These are phyloP conservation scores for Rhopalosiphum padi DNA, from an alignment of 1,140 invertebrate species.

Conservation along the genomic window DNA sequence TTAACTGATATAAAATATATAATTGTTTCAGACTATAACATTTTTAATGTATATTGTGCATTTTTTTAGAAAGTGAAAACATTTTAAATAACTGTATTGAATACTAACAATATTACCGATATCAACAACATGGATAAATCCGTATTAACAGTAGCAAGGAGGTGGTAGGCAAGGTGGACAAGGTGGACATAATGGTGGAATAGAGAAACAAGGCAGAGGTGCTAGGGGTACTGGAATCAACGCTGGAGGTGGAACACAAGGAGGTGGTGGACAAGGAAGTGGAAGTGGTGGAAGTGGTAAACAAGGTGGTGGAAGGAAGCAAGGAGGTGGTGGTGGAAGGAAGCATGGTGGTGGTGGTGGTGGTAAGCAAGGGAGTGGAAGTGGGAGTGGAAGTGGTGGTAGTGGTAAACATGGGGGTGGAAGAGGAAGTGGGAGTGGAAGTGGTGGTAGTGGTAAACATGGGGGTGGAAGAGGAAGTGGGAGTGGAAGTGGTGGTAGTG, in stretches of 20 bases:
- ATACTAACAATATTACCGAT: no score
- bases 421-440: not conserved
- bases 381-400: not conserved
- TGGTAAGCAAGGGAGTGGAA: not conserved
- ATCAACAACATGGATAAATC: not conserved
- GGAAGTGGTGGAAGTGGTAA: not conserved
- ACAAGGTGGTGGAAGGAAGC: not conserved
- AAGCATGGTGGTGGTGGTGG: not conserved
- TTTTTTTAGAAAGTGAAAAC: no score
- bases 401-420: not conserved
- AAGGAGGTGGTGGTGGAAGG: not conserved
- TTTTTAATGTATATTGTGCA: no score
- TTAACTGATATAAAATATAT: no score
- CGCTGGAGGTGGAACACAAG: not conserved
- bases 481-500: not conserved
- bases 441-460: not conserved
- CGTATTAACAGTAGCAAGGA: not conserved
- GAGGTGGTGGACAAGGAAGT: not conserved
- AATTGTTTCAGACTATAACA: no score
- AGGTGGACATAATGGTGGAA: no score
- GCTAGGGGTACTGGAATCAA: no score
- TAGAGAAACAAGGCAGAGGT: no score
- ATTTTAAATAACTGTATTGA: no score
- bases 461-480: not conserved
- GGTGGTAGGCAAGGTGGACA: no score